These are phyloP conservation scores for Cephus spinipes DNA, from an alignment of 2,888 invertebrate genomes.

Conservation along the genomic window DNA sequence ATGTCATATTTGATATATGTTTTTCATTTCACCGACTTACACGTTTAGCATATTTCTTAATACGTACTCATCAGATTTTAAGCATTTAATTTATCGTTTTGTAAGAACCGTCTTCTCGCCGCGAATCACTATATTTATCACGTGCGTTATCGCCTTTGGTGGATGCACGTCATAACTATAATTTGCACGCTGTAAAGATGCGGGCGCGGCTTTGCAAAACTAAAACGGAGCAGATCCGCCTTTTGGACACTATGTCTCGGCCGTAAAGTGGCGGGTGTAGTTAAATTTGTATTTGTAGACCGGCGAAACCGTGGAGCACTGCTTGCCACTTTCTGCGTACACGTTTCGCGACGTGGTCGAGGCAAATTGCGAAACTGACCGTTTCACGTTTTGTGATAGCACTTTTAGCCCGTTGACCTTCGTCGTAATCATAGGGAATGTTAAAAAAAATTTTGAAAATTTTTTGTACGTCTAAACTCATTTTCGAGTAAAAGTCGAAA, in stretches of 20 bases:
- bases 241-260: constrained; percentile 45
- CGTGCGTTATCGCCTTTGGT: background rate
- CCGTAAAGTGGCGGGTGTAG: constrained; percentile 53
- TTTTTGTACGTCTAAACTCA: background rate
- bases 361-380: background rate
- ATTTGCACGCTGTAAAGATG: constrained; percentile 38
- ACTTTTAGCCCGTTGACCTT: background rate
- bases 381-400: background rate
- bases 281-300: constrained; percentile 61
- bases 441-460: background rate
- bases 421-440: background rate
- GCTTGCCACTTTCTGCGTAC: background rate
- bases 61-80: background rate
- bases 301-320: background rate
- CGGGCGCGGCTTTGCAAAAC: background rate
- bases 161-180: constrained; percentile 17
- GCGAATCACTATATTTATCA: background rate
- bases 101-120: background rate
- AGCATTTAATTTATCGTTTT: background rate
- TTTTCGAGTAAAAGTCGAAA: background rate
- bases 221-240: constrained; percentile 34
- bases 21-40: background rate
- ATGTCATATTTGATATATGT: background rate
- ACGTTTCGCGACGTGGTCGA: background rate
- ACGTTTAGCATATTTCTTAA: background rate